Base-by-base conservation (phyloP, 2,113 vertebrate genomes). In the Paedocypris sp. region DNA sequence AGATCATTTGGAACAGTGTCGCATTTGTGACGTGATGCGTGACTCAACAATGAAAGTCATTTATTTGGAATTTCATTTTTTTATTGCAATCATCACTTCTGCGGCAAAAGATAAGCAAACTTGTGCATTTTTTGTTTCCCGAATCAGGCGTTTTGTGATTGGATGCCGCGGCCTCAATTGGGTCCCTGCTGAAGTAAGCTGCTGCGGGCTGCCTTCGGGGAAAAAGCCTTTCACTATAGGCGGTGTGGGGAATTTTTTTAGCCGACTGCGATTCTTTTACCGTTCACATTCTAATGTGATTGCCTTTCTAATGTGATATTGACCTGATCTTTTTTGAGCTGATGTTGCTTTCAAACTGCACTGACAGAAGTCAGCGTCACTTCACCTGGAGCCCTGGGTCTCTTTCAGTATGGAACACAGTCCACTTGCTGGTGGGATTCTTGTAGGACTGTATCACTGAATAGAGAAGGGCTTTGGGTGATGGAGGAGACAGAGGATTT, bases 171-270 rank as follows among this genome's bases (percentile, higher is more conserved):
- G 41, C 25, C 70, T 59, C 50, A 66, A 66, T 50, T 23, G 48
- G 63, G 66, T 45, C 50, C 66, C 26, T 78, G 77, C 79, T 82
- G 73, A 77, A 73, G 73, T 75, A 73, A 76, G 77, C 68, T 64
- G 33, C 67, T 45, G 18, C 52, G 23, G n/a, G 74, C 75, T 29
- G 68, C 73, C 72, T 70, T 67, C 48, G 71, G 43, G 29, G 5
- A 38, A 66, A 77, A 83, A 81, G 67, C 77, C 78, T 82, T 84
- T 77, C 64, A 76, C 75, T 74, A 58, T 70, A 61, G 70, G 71
- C 16, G 41, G 64, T 26, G 20, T 39, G 16, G 41, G 32, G 46
- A 36, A 26, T 38, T 26, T 58, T 52, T 74, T 71, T 60, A 42
- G 62, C 53, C 48, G 38, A 74, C 68, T 70, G 57, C 35, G 20